These are phyloP conservation scores for Thymallus thymallus DNA, from an alignment of 2,113 vertebrate genomes.

Conservation along the genomic window DNA sequence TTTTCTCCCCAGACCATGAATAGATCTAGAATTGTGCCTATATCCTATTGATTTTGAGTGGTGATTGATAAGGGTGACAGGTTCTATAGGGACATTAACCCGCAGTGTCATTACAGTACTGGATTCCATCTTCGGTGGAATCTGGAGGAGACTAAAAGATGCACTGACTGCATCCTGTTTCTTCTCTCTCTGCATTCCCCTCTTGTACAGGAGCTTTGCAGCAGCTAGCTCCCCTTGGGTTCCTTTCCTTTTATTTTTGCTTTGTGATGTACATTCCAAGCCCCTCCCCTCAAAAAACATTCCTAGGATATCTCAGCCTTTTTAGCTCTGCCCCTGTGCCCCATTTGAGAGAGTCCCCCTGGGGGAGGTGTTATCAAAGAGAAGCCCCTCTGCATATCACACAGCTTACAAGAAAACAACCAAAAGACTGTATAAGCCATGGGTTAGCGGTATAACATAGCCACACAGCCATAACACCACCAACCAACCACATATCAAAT, in stretches of 20 bases:
- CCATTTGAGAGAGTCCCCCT: conserved; percentile 26
- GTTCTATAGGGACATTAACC: conserved; percentile 8
- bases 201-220: conserved; percentile 25
- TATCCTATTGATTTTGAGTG: conserved; percentile 1
- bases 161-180: conserved; percentile 36
- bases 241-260: conserved; percentile 45
- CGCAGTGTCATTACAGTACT: not conserved
- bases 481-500: conserved; percentile 14
- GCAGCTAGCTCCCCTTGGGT: conserved; percentile 14
- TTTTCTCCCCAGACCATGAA: not conserved
- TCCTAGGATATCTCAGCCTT: conserved; percentile 37
- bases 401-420: conserved; percentile 48
- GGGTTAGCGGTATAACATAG: conserved; percentile 9
- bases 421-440: conserved; percentile 21
- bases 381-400: conserved; percentile 41
- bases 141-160: conserved; percentile 30
- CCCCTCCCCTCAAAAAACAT: conserved; percentile 31
- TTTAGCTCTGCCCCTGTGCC: conserved; percentile 28
- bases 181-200: conserved; percentile 18
- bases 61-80: conserved; percentile 15
- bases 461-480: conserved; percentile 13
- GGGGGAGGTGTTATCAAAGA: conserved; percentile 46
- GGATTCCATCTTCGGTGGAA: conserved; percentile 20
- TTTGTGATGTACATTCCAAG: conserved; percentile 63
- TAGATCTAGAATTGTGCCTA: not conserved